A percentile compares a stretch with the other conserved stretches of the same genome.
phyloP scores from a whole-genome alignment of 1,140 invertebrate genomes.

The Scaptodrosophila lebanonensis region DNA sequence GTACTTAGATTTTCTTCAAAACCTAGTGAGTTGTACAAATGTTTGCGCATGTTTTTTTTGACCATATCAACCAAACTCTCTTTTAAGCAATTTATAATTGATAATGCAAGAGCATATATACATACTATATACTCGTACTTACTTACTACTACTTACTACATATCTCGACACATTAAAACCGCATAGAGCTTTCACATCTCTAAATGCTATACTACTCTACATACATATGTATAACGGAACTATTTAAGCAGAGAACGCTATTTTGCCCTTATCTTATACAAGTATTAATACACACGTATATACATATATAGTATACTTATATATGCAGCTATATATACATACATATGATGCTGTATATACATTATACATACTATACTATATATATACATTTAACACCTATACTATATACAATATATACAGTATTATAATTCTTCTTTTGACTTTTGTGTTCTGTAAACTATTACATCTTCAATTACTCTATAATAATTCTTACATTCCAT shows the following conservation, averaged over 20 bases:
- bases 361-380: conserved; percentile 2
- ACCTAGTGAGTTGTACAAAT: conserved; percentile 68
- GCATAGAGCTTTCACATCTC: conserved; percentile 59
- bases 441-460: conserved; percentile 36
- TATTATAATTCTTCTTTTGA: conserved; percentile 34
- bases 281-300: no score
- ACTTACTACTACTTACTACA: conserved; percentile 2
- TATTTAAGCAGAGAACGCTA: conserved; percentile 30
- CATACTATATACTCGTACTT: conserved; percentile 10
- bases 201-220: conserved; percentile 45
- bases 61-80: conserved; percentile 45
- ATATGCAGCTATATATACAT: conserved; percentile 5
- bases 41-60: conserved; percentile 69
- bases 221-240: conserved; percentile 26
- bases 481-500: conserved; percentile 70
- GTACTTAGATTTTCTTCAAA: conserved; percentile 63
- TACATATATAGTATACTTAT: no score
- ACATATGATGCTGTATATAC: conserved; percentile 3
- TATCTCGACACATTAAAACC: conserved; percentile 24
- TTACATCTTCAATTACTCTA: conserved; percentile 62
- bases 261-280: conserved; percentile 30
- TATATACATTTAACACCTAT: conserved; percentile 12
- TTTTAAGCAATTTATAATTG: conserved; percentile 46
- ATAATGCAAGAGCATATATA: conserved; percentile 37
- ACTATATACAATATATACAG: conserved; percentile 8